These are phyloP conservation scores for Pedionomus torquatus DNA, from an alignment of 2,113 vertebrate species.

Conservation along the genomic window DNA sequence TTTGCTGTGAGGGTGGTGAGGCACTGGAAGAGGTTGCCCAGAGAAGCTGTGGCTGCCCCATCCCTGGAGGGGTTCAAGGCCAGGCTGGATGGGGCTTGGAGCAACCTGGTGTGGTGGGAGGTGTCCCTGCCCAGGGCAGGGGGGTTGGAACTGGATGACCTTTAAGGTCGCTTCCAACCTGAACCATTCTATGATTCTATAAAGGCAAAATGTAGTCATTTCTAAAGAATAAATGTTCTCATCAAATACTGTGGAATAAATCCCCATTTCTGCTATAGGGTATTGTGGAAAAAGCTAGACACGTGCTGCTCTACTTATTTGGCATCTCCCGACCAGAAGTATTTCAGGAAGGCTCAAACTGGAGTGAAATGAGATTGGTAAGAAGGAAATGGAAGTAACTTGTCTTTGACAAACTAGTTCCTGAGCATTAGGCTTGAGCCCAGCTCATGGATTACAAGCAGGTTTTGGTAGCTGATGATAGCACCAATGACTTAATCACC, in stretches of 20 bases:
- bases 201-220: not conserved
- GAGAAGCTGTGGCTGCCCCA: no score
- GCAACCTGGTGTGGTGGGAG: no score
- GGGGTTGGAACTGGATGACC: no score
- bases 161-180: no score
- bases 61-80: no score
- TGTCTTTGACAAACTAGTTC: not conserved
- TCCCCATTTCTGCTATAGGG: not conserved
- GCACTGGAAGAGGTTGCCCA: no score
- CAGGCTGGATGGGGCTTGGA: no score
- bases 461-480: not conserved
- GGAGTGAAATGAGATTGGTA: not conserved
- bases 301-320: not conserved
- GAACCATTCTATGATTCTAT: no score
- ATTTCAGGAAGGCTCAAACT: not conserved
- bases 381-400: not conserved
- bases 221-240: constrained; percentile 24
- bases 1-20: no score
- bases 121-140: no score
- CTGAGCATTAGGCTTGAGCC: not conserved
- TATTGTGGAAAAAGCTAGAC: not conserved
- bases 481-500: not conserved
- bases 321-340: not conserved
- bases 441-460: not conserved
- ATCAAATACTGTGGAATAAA: not conserved